These are phyloP conservation scores for Platanista minor DNA, from an alignment of 2,113 vertebrate species.

Conservation along the genomic window DNA sequence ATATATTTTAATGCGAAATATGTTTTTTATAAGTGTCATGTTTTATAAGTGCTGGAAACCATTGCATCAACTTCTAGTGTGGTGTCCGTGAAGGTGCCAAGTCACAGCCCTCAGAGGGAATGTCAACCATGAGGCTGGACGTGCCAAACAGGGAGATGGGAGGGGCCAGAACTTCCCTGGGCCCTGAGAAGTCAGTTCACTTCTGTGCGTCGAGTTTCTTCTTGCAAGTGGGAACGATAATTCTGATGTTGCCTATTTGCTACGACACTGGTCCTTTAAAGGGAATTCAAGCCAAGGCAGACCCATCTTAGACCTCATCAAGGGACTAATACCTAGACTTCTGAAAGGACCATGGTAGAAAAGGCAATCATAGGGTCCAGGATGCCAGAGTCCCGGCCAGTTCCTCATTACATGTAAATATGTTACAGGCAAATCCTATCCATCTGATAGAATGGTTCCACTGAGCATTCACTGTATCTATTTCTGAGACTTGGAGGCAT, in stretches of 20 bases:
- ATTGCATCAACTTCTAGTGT: background rate
- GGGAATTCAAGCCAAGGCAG: background rate
- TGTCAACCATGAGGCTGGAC: fast-evolving
- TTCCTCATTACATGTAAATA: fast-evolving
- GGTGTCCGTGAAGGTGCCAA: background rate
- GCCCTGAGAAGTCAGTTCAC: fast-evolving
- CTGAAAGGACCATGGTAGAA: background rate
- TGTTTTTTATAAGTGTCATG: background rate
- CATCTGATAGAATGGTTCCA: background rate
- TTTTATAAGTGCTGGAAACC: background rate
- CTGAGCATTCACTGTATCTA: fast-evolving
- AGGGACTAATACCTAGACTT: background rate
- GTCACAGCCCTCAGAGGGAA: background rate
- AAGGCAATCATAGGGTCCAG: fast-evolving
- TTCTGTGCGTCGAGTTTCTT: fast-evolving
- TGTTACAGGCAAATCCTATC: background rate
- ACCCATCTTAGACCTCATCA: background rate
- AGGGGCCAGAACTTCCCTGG: fast-evolving
- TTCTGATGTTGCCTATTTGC: no score
- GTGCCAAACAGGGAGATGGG: fast-evolving
- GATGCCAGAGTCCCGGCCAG: background rate
- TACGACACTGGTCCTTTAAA: fast-evolving
- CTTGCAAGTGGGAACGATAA: fast-evolving
- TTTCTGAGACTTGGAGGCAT: background rate
- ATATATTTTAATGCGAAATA: background rate